phyloP scores from a whole-genome alignment of 2,113 vertebrate genomes.

The Caranx melampygus region DNA sequence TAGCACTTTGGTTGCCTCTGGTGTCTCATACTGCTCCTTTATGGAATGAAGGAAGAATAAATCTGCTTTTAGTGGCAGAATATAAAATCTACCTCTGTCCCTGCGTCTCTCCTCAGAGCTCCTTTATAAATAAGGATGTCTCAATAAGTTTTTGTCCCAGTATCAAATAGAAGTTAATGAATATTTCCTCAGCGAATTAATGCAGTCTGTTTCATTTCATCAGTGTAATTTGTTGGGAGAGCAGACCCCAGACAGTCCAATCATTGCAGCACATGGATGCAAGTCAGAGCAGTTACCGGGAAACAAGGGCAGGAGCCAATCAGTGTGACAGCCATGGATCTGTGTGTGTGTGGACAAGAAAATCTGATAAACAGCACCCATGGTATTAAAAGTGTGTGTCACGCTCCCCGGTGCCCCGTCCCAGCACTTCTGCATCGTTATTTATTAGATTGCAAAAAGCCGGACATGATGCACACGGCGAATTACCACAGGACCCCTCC shows the following conservation, averaged over 20 bases:
- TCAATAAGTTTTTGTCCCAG: not conserved
- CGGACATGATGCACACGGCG: slow-evolving; percentile 3
- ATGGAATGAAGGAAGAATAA: not conserved
- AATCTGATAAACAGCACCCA: not conserved
- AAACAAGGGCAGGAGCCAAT: slow-evolving; percentile 24
- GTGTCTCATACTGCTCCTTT: not conserved
- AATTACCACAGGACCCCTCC: slow-evolving; percentile 33
- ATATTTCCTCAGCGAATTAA: slow-evolving; percentile 33
- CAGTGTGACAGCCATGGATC: slow-evolving; percentile 7
- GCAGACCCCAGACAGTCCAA: not conserved
- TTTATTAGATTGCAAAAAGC: slow-evolving; percentile 39
- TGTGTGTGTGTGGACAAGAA: slow-evolving; percentile 13
- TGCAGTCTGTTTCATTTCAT: slow-evolving; percentile 30
- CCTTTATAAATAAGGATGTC: not conserved
- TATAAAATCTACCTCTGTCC: not conserved
- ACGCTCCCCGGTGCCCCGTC: not conserved
- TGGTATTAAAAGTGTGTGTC: not conserved
- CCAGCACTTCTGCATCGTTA: not conserved
- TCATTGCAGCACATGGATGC: not conserved
- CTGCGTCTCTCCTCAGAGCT: not conserved
- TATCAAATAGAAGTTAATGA: slow-evolving; percentile 37
- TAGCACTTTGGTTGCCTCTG: not conserved
- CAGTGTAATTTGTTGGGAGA: slow-evolving; percentile 2
- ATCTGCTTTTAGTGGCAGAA: not conserved
- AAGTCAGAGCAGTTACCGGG: slow-evolving; percentile 4